Evolutionary conservation across 2,797 vertebrate genomes (phyloP).

Genomic region (Furcifer pardalis): DNA sequence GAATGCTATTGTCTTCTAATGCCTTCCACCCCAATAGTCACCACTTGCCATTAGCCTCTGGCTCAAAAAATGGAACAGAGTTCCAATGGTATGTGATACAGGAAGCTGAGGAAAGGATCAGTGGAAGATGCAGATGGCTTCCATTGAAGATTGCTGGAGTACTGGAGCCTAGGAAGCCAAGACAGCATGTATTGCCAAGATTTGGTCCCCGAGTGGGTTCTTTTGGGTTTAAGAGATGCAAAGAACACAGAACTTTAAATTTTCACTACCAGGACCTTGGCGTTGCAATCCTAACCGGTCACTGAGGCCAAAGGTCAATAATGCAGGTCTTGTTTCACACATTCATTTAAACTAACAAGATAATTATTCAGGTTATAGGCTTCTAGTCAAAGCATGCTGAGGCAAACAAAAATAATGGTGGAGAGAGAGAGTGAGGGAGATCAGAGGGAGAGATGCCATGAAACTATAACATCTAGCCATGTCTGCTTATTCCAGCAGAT

Average conservation of each 20-base stretch:
- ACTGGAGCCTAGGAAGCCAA: neutral
- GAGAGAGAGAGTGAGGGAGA: too few species aligned
- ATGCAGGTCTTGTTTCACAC: neutral
- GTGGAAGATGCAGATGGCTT: neutral
- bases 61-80: too few species aligned
- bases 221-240: neutral
- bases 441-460: neutral
- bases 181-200: neutral
- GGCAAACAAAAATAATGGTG: neutral
- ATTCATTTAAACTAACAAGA: neutral
- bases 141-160: neutral
- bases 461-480: neutral
- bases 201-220: neutral
- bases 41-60: too few species aligned
- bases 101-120: neutral
- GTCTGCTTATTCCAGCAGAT: constrained; percentile 12
- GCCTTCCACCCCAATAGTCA: too few species aligned
- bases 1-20: too few species aligned
- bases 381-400: neutral
- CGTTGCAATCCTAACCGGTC: neutral
- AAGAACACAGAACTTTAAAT: neutral
- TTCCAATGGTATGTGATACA: neutral
- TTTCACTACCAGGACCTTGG: neutral
- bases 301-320: neutral
- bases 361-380: neutral